Percentiles rank a stretch among this genome's conserved stretches.
phyloP scores from a whole-genome alignment of 2,888 invertebrate genomes.

The Stenoptilia bipunctidactyla region DNA sequence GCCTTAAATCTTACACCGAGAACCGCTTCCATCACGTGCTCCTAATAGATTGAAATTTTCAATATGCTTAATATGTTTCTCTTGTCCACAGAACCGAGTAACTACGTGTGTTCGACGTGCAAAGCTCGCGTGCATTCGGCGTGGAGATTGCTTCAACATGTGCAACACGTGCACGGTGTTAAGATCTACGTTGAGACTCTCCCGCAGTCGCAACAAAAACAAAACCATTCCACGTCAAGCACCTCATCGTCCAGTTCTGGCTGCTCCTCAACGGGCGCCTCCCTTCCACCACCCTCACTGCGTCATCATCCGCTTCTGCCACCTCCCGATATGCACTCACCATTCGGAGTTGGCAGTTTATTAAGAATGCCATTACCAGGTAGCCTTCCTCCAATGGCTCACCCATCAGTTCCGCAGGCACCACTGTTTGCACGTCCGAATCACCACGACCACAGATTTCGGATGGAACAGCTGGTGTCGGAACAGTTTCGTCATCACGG shows the following conservation, averaged over 20 bases:
- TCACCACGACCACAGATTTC: slow-evolving; percentile 83
- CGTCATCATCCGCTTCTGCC: slow-evolving; percentile 78
- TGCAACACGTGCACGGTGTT: slow-evolving; percentile 93
- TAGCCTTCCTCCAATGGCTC: slow-evolving; percentile 72
- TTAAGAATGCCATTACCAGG: slow-evolving; percentile 82
- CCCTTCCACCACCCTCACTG: slow-evolving; percentile 73
- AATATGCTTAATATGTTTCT: slow-evolving; percentile 12
- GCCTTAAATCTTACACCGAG: slow-evolving; percentile 57
- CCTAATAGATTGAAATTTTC: slow-evolving; percentile 16
- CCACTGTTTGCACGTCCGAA: slow-evolving; percentile 82
- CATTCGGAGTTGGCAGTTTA: slow-evolving; percentile 80
- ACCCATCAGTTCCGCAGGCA: slow-evolving; percentile 78
- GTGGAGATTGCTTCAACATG: slow-evolving; percentile 95
- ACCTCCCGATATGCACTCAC: slow-evolving; percentile 81
- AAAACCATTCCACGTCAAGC: slow-evolving; percentile 71
- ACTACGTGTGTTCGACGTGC: slow-evolving; percentile 95
- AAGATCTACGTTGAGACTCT: slow-evolving; percentile 87
- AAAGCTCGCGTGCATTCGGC: slow-evolving; percentile 93
- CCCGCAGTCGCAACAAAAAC: slow-evolving; percentile 53
- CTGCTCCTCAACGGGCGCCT: slow-evolving; percentile 63
- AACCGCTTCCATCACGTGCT: slow-evolving; percentile 30
- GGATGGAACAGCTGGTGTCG: slow-evolving; percentile 87
- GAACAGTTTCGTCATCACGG: slow-evolving; percentile 87
- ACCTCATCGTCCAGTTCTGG: slow-evolving; percentile 71
- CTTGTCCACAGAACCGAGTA: slow-evolving; percentile 86